phyloP scores from a whole-genome alignment of 2,888 invertebrate species.

The Teinopalpus imperialis region DNA sequence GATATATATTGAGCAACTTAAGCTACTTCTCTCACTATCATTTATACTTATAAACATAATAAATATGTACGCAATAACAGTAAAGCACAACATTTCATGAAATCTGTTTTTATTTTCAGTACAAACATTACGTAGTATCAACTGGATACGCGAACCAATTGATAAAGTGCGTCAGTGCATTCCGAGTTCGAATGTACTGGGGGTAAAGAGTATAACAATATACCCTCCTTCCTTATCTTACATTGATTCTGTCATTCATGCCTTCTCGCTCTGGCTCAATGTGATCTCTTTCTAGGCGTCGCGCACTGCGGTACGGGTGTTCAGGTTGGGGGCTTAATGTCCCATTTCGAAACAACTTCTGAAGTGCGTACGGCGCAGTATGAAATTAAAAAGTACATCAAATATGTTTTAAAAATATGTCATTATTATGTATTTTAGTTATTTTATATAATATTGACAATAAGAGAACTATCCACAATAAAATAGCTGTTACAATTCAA shows the following conservation, averaged over 20 bases:
- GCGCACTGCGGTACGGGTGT: constrained; percentile 22
- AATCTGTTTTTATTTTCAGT: constrained; percentile 12
- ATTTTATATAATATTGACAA: no score
- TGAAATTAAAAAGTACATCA: constrained; percentile 10
- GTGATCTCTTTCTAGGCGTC: constrained; percentile 17
- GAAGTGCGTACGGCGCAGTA: constrained; percentile 5
- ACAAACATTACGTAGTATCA: constrained; percentile 22
- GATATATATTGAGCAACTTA: no score
- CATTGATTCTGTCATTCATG: constrained; percentile 30
- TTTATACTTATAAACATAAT: no score
- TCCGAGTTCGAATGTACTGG: constrained; percentile 61
- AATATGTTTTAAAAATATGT: no score
- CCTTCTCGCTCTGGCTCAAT: constrained; percentile 10
- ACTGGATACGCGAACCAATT: constrained; percentile 23
- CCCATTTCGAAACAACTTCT: constrained; percentile 11
- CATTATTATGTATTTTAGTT: no score
- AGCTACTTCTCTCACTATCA: no score
- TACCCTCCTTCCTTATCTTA: constrained; percentile 23
- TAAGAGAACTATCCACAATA: no score
- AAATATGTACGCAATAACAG: no score
- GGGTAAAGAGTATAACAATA: constrained; percentile 45
- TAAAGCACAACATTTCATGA: no score
- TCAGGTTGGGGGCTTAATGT: constrained; percentile 10
- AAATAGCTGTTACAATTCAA: no score
- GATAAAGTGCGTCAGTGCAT: constrained; percentile 50